These are phyloP conservation scores for Atethmia centrago DNA, from an alignment of 2,888 invertebrate species.

Conservation along the genomic window DNA sequence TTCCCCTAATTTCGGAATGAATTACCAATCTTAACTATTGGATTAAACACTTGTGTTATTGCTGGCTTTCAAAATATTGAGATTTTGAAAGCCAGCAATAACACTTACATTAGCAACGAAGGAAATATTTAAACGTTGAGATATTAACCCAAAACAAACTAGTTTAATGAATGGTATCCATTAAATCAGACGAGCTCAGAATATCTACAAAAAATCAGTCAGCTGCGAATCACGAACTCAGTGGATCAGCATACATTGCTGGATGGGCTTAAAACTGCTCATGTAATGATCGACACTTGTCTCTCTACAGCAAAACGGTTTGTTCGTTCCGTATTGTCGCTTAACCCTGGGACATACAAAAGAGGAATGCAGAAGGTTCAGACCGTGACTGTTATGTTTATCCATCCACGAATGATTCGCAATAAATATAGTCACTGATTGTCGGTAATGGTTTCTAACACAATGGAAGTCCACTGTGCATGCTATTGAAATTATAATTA, in stretches of 20 bases:
- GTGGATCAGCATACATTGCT: slow-evolving; percentile 49
- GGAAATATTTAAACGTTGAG: neutral
- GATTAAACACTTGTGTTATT: neutral
- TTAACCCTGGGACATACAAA: slow-evolving; percentile 24
- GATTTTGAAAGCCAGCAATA: neutral
- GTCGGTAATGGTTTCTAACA: too few relatives aligned
- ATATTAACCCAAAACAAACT: neutral
- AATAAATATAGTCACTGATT: too few relatives aligned
- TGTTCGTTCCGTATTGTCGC: slow-evolving; percentile 23
- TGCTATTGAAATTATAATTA: neutral
- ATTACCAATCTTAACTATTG: neutral
- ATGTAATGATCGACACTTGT: slow-evolving; percentile 49
- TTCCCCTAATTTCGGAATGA: neutral
- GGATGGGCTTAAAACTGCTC: slow-evolving; percentile 53
- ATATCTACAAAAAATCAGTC: slow-evolving; percentile 17
- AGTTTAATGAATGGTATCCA: neutral
- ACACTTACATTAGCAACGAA: neutral
- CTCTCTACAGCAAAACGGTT: slow-evolving; percentile 21
- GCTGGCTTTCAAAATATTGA: neutral
- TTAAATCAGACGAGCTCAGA: neutral
- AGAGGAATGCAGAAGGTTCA: slow-evolving; percentile 13
- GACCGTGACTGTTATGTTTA: too few relatives aligned
- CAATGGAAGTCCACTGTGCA: too few relatives aligned
- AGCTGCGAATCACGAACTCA: slow-evolving; percentile 16
- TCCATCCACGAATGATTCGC: neutral